Evolutionary conservation across 1,140 invertebrate genomes (phyloP), one percentile per base, ranked within the genome.

Genomic region (Mycetomoellerius zeteki): DNA sequence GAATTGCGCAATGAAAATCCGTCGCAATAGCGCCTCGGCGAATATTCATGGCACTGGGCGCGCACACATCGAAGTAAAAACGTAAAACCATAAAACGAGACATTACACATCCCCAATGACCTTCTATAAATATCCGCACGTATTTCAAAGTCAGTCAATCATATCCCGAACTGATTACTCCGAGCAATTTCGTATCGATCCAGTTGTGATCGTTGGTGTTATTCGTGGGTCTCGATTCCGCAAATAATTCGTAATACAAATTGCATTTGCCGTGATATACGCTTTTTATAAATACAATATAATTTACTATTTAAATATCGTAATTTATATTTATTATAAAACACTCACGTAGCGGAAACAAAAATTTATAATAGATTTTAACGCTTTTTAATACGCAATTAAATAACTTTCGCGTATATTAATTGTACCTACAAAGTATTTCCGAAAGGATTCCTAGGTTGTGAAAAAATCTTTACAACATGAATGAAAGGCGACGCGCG

Each of bases 91-190:
- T 90, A 89, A 90, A 93, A 91, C 90, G 91, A 93, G 91, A 88
- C 80, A 86, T 90, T 89, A 90, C 86, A 86, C 72, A 75, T 82
- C 33, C 43, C 71, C 24, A 33, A 54, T 87, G 81, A 78, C 54
- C 81, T 89, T 92, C 92, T 92, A 94, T 93, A 93, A 94, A 93
- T 94, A 92, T 90, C 78, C 52, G 69, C 62, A 24, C 69, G 67
- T 58, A 89, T 93, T 91, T 91, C 77, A 80, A 84, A 90, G 71
- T 89, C 88, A 90, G 81, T 92, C 89, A 88, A 92, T 92, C 88
- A 88, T 92, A 80, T 90, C 86, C 65, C 77, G 84, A 89, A 86
- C 81, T 90, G 91, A 93, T 92, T 88, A 81, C 76, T 52, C 60
- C 62, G 27, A 27, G 64, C 76, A 86, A 90, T 90, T 86, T 67